Evolutionary conservation across 2,797 vertebrate genomes (phyloP).

Genomic region (Cossypha dichroa): DNA sequence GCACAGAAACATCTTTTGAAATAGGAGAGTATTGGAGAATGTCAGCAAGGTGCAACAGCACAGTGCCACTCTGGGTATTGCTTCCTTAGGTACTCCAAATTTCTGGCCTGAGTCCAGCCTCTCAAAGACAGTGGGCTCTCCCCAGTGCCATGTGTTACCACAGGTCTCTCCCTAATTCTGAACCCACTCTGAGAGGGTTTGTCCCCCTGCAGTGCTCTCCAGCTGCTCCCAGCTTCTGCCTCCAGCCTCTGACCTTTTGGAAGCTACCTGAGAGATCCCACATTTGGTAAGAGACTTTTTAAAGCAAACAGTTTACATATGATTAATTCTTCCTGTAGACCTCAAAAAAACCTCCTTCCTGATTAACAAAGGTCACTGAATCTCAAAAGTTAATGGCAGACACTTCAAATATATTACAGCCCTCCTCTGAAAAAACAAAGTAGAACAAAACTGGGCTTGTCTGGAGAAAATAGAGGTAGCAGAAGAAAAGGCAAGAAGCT

Average conservation of each 20-base stretch:
- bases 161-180: not conserved
- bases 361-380: constrained; percentile 59
- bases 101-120: not conserved
- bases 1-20: not conserved
- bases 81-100: not conserved
- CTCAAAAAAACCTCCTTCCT: not conserved
- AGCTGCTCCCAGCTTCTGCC: not conserved
- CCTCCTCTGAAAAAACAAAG: not conserved
- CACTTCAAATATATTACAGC: not conserved
- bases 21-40: not conserved
- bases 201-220: not conserved
- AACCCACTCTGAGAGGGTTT: not conserved
- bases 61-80: not conserved
- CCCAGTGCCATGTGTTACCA: not conserved
- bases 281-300: constrained; percentile 26
- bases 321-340: constrained; percentile 30
- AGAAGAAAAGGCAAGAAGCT: not conserved
- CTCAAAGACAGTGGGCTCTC: not conserved
- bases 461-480: not conserved
- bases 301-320: constrained; percentile 32
- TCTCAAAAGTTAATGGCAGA: constrained; percentile 34
- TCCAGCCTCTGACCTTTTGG: constrained; percentile 40
- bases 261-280: constrained; percentile 40
- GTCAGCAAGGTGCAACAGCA: not conserved
- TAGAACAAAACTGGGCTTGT: not conserved